Base-by-base conservation (phyloP, 2,888 invertebrate species). In the Psylliodes chrysocephalus region DNA sequence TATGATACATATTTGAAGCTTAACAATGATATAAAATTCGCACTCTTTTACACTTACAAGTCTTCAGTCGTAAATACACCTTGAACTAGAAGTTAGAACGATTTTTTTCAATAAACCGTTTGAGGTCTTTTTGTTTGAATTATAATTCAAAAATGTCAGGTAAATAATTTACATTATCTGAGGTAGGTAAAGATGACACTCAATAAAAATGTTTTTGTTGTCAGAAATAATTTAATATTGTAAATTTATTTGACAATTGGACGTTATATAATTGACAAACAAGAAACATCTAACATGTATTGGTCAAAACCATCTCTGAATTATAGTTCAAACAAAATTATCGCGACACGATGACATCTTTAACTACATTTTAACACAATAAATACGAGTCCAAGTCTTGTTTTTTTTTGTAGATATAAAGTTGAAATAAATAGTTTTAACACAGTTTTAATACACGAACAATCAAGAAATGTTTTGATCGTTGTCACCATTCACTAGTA, bases 381-480 rank as follows among this genome's bases (percentile, higher is more conserved):
- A 49, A 49, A 49, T 49, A 49, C 6, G 14, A n/a, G 8, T 49
- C 12, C 25, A 22, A 19, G 25, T 46, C 8, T 14, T 19, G n/a
- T n/a, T n/a, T n/a, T 7, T 46, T 46, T 15, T 22, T 10, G 19
- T 25, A 17, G 25, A 12, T 22, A 18, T 1, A 25, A 14, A 1
- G 12, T 44, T 19, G n/a, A 22, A 47, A 47, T 15, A 28, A 47
- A 30, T 28, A 19, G 1, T n/a, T 19, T 1, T 15, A 18, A 15
- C 22, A 17, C 15, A 25, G 10, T 18, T 6, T 19, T 70, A 69
- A 33, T 66, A 68, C 19, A 63, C 65, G 42, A 70, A 49, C 53
- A 63, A 71, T 73, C 73, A 73, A 66, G 71, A 68, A 64, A 66
- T 64, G 55, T 59, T 71, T 38, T 63, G 63, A 18, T 73, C 72